These are phyloP conservation scores for Myotis vivesi DNA, from an alignment of 2,797 vertebrate genomes.

Conservation along the genomic window DNA sequence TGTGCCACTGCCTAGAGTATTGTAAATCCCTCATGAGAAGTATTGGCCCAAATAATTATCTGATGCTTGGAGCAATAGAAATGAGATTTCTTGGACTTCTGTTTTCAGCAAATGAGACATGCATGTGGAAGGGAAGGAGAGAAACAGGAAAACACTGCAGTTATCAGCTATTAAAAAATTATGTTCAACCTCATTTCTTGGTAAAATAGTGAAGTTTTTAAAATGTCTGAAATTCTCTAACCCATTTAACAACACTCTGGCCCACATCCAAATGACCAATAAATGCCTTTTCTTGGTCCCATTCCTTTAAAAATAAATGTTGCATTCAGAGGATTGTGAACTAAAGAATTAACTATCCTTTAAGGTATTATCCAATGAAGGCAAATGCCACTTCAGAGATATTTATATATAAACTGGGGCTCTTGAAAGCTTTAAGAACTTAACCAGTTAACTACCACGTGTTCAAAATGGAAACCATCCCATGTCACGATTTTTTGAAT, in stretches of 20 bases:
- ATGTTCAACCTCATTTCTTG: background rate
- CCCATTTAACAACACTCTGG: background rate
- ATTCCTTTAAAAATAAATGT: constrained; percentile 8
- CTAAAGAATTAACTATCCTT: constrained; percentile 4
- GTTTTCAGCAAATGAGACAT: constrained; percentile 40
- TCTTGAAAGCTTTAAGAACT: background rate
- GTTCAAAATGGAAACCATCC: no score
- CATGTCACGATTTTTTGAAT: no score
- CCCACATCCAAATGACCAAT: background rate
- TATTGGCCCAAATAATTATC: constrained; percentile 61
- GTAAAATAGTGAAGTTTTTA: background rate
- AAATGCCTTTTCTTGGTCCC: background rate
- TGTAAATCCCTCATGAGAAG: constrained; percentile 43
- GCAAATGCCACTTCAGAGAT: background rate
- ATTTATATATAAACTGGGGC: background rate
- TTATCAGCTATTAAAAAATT: background rate
- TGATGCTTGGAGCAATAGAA: constrained; percentile 40
- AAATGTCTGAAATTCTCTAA: constrained; percentile 19
- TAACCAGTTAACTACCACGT: background rate
- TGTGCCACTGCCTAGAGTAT: background rate
- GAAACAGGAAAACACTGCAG: background rate
- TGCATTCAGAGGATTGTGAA: background rate
- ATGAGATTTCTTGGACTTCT: constrained; percentile 17
- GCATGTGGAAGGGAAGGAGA: background rate
- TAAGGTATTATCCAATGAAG: constrained; percentile 26